phyloP scores from a whole-genome alignment of 2,888 invertebrate genomes.

The Parelbella ahira region DNA sequence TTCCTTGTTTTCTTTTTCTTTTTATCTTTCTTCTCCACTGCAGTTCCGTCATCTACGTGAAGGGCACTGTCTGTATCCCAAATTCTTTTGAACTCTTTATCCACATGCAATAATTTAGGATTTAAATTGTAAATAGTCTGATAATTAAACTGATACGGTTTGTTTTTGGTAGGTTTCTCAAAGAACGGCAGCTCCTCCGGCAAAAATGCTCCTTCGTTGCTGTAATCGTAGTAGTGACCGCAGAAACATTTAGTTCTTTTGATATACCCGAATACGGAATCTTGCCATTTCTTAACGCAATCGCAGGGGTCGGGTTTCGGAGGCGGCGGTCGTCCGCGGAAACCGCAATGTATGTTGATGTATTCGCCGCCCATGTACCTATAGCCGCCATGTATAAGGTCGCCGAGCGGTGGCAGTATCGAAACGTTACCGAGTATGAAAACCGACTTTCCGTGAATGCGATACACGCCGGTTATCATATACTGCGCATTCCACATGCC shows the following conservation, averaged over 20 bases:
- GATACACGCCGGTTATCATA: slow-evolving; percentile 53
- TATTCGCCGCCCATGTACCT: slow-evolving; percentile 37
- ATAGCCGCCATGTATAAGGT: slow-evolving; percentile 64
- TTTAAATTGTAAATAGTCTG: slow-evolving; percentile 60
- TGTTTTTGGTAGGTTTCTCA: slow-evolving; percentile 47
- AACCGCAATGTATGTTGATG: slow-evolving; percentile 59
- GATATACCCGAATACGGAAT: slow-evolving; percentile 48
- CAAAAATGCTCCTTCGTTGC: slow-evolving; percentile 53
- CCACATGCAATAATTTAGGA: slow-evolving; percentile 45
- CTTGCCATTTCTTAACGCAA: slow-evolving; percentile 56
- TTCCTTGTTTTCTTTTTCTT: slow-evolving; percentile 39
- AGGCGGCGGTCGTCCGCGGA: slow-evolving; percentile 43
- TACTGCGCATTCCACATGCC: slow-evolving; percentile 53
- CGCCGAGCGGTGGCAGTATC: slow-evolving; percentile 49
- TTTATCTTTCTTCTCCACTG: slow-evolving; percentile 37
- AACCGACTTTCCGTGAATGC: slow-evolving; percentile 45
- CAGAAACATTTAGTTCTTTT: slow-evolving; percentile 58
- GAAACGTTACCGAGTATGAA: slow-evolving; percentile 51
- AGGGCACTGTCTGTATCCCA: slow-evolving; percentile 65
- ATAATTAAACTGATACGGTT: slow-evolving; percentile 52
- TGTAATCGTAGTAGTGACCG: slow-evolving; percentile 57
- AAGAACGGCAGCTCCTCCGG: slow-evolving; percentile 59
- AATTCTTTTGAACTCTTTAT: slow-evolving; percentile 56
- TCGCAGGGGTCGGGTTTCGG: slow-evolving; percentile 50
- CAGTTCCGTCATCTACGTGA: slow-evolving; percentile 40